Evolutionary conservation across 1,140 invertebrate genomes (phyloP).

Genomic region (Nomia melanderi): DNA sequence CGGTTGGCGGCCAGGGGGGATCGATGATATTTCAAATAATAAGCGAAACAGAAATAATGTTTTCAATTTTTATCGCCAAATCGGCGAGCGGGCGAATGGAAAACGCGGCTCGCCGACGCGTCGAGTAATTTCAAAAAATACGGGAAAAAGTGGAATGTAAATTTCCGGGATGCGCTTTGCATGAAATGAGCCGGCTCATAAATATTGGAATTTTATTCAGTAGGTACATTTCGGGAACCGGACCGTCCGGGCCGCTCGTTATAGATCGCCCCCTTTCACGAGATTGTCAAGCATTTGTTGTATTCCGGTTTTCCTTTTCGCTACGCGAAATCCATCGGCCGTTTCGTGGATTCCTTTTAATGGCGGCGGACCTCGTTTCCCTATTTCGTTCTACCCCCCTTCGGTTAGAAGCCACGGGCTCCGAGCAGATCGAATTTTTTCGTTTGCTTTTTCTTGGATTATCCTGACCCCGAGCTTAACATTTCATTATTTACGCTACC

Average conservation of each 20-base stretch:
- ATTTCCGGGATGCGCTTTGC: conserved; percentile 51
- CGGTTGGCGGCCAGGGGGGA: not conserved
- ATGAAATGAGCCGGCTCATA: conserved; percentile 51
- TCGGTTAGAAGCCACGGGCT: not conserved
- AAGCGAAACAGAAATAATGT: conserved; percentile 50
- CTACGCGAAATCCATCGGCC: conserved; percentile 15
- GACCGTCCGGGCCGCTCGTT: conserved; percentile 44
- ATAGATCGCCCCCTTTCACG: conserved; percentile 37
- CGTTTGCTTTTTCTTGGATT: not conserved
- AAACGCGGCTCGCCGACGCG: conserved; percentile 10
- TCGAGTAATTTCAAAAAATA: conserved; percentile 51
- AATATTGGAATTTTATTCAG: conserved; percentile 55
- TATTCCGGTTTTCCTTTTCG: conserved; percentile 23
- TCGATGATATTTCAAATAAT: conserved; percentile 46
- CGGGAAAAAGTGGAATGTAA: conserved; percentile 52
- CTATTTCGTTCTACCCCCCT: not conserved
- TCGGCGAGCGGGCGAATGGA: conserved; percentile 22
- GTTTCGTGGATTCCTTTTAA: not conserved
- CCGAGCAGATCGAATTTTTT: not conserved
- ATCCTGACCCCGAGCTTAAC: not conserved
- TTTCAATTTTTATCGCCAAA: conserved; percentile 48
- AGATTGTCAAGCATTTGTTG: conserved; percentile 40
- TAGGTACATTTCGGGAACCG: conserved; percentile 46
- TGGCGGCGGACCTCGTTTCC: not conserved
- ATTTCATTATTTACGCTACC: not conserved